Evolutionary conservation across 1,140 invertebrate genomes (phyloP), one percentile per base, ranked within the genome.

Genomic region (Drosophila melanogaster): DNA sequence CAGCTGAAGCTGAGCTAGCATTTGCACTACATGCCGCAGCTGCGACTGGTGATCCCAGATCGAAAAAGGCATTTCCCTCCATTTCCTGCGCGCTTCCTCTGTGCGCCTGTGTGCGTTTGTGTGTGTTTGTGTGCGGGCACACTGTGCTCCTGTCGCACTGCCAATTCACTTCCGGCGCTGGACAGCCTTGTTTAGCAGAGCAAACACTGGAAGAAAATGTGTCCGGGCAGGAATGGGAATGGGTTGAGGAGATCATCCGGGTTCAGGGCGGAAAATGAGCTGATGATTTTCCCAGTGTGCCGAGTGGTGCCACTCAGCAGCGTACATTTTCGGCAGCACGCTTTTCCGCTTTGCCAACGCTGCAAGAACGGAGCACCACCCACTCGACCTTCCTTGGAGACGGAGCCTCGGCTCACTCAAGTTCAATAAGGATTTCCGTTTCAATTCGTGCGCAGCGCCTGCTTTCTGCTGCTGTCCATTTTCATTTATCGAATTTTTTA

Each of bases 361-460:
- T 84, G 75, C 73, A 41, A n/a, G 30, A 40, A 19, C 61, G 26
- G 37, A 54, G 46, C 38, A 40, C 40, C 24, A 50, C 37, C 47
- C 50, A 51, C 57, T 72, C 49, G 66, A 38, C 49, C 59, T 44
- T 72, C 65, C 64, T 75, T 51, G 60, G 60, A 79, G 62, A 61
- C 62, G 58, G 62, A 5, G 53, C 59, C 66, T 43, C 66, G 51
- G 47, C 66, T 70, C 59, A 66, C 79, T 72, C 71, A 83, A 89
- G 84, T 87, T 87, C 83, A 87, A 87, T 87, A 87, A 87, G 83
- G 83, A 87, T 87, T 87, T 87, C 83, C 83, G 83, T 84, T 87
- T 89, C 83, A 87, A 87, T 87, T 87, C 83, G 79, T 87, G 83
- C 84, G 66, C 83, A 75, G 74, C 67, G 79, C 60, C 81, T 86